Evolutionary conservation across 2,113 vertebrate genomes (phyloP).

Genomic region (Neogale vison): DNA sequence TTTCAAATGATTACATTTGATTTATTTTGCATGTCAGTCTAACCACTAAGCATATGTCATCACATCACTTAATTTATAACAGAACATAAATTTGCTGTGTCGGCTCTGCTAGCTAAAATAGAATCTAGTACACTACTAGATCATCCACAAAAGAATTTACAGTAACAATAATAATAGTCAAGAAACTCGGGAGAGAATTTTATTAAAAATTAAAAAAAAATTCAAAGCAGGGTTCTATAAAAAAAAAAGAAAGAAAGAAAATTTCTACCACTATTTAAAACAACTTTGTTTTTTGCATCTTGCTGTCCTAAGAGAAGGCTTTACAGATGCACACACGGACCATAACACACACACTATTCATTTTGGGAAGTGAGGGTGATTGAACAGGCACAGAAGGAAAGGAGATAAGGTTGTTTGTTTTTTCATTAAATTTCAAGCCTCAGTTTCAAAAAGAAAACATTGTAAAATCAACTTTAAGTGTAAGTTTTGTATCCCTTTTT

Average conservation of each 20-base stretch:
- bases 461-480: conserved; percentile 5
- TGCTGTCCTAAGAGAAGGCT: not conserved
- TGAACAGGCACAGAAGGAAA: not conserved
- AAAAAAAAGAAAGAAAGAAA: not conserved
- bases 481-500: not conserved
- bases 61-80: conserved; percentile 75
- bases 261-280: not conserved
- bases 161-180: conserved; percentile 25
- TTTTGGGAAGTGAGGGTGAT: not conserved
- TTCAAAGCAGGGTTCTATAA: not conserved
- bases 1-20: conserved; percentile 69
- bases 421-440: not conserved
- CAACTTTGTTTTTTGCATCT: not conserved
- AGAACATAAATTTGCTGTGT: conserved; percentile 74
- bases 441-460: not conserved
- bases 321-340: not conserved
- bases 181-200: not conserved
- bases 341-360: not conserved
- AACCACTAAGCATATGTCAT: conserved; percentile 71
- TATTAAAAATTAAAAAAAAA: not conserved
- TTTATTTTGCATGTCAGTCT: conserved; percentile 71
- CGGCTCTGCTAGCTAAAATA: conserved; percentile 66
- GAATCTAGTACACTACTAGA: conserved; percentile 67
- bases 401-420: not conserved
- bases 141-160: conserved; percentile 24